A percentile compares a stretch with the other conserved stretches of the same genome.
Evolutionary conservation across 2,888 invertebrate species (phyloP).

Genomic region (Brachynemurus nebulosus): DNA sequence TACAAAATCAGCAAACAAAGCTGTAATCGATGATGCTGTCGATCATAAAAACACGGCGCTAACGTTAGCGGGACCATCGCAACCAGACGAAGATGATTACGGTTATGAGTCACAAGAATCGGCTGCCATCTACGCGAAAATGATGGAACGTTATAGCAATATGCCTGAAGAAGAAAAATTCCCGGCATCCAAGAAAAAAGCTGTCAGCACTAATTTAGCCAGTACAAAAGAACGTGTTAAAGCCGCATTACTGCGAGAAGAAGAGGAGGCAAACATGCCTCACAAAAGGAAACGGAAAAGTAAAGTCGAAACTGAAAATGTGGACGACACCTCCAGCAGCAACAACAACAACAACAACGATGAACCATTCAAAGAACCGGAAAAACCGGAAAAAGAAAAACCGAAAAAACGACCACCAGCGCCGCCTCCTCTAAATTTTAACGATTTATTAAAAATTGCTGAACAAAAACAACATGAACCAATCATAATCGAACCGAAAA

Average conservation of each 20-base stretch:
- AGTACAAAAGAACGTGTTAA: conserved; percentile 61
- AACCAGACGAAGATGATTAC: conserved; percentile 83
- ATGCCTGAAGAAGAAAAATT: conserved; percentile 61
- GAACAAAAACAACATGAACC: conserved; percentile 75
- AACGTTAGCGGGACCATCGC: conserved; percentile 57
- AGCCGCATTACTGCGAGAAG: conserved; percentile 55
- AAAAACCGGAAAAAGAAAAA: conserved; percentile 36
- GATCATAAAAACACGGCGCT: conserved; percentile 63
- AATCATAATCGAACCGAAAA: conserved; percentile 42
- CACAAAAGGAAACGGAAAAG: conserved; percentile 45
- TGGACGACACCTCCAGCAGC: conserved; percentile 21
- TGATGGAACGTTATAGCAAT: conserved; percentile 70
- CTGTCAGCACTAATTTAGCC: conserved; percentile 36
- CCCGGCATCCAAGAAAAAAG: conserved; percentile 37
- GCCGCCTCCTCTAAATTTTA: conserved; percentile 68
- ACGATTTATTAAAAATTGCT: conserved; percentile 64
- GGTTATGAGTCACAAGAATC: conserved; percentile 79
- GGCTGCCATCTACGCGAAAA: conserved; percentile 64
- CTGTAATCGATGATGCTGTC: conserved; percentile 68
- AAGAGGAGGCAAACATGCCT: conserved; percentile 56
- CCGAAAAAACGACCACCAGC: conserved; percentile 38
- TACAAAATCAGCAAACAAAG: conserved; percentile 80
- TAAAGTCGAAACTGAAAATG: conserved; percentile 23
- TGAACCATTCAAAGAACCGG: conserved; percentile 25
- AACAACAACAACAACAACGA: conserved; percentile 21